Evolutionary conservation across 2,797 vertebrate species (phyloP).

Genomic region (Thunnus albacares): DNA sequence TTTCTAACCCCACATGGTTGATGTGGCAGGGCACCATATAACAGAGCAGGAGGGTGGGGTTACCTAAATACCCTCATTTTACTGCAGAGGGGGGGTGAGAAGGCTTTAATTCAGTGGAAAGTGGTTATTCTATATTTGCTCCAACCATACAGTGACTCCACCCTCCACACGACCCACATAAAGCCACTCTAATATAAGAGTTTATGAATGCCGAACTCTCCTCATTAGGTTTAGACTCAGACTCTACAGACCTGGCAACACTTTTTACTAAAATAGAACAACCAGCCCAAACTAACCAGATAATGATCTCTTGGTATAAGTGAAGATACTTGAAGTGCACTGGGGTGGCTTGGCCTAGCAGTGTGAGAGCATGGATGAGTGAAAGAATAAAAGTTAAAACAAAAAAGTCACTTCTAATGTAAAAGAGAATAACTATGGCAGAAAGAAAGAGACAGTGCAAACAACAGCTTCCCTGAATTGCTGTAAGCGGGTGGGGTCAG

Average conservation of each 20-base stretch:
- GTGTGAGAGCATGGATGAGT: conserved; percentile 4
- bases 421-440: conserved; percentile 17
- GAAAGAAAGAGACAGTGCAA: conserved; percentile 24
- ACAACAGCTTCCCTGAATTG: conserved; percentile 44
- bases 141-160: conserved; percentile 82
- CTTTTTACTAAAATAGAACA: conserved; percentile 47
- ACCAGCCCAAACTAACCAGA: conserved; percentile 42
- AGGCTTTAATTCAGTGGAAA: conserved; percentile 81
- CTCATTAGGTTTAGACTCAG: conserved; percentile 56
- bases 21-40: conserved; percentile 78
- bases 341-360: conserved; percentile 14
- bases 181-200: conserved; percentile 72
- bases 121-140: conserved; percentile 86
- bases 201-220: conserved; percentile 69
- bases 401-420: conserved; percentile 14
- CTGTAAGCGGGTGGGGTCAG: conserved; percentile 79
- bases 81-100: conserved; percentile 64
- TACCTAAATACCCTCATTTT: conserved; percentile 77
- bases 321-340: conserved; percentile 19
- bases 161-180: conserved; percentile 81
- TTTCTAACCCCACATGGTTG: conserved; percentile 66
- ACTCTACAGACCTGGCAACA: conserved; percentile 48
- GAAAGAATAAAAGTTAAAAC: conserved; percentile 7
- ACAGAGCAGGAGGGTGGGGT: conserved; percentile 76
- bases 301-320: conserved; percentile 52